These are phyloP conservation scores for Thymallus thymallus DNA, from an alignment of 2,113 vertebrate genomes.

Conservation along the genomic window DNA sequence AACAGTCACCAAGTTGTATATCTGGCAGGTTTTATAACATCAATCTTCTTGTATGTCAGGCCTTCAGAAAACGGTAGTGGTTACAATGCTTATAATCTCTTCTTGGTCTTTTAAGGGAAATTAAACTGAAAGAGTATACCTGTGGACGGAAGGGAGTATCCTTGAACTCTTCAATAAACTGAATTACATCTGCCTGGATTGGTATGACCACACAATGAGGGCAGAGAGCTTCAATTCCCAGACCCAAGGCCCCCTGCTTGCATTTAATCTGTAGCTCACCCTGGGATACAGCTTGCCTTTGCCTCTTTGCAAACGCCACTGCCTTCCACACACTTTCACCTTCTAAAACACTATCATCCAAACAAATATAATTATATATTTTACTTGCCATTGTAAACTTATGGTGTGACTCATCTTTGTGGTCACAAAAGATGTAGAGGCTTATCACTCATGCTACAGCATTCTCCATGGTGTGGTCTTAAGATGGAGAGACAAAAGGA, in stretches of 20 bases:
- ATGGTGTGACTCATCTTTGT: not conserved
- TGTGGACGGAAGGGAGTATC: not conserved
- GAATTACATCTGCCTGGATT: too few relatives aligned
- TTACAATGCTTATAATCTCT: not conserved
- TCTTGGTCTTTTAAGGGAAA: not conserved
- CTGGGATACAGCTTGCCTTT: not conserved
- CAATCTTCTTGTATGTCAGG: not conserved
- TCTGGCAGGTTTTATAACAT: too few relatives aligned
- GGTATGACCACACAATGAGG: slow-evolving; percentile 7
- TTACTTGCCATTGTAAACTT: not conserved
- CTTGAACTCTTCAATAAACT: not conserved
- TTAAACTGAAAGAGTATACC: not conserved
- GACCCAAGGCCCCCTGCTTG: slow-evolving; percentile 7
- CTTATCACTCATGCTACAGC: not conserved
- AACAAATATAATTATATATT: not conserved
- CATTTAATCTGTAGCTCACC: slow-evolving; percentile 14
- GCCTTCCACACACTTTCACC: not conserved
- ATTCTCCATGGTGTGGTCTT: not conserved
- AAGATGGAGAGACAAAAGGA: too few relatives aligned
- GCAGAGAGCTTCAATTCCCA: not conserved
- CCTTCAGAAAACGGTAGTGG: not conserved
- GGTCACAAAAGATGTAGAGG: not conserved
- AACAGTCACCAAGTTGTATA: too few relatives aligned
- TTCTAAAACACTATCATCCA: not conserved
- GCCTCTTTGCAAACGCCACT: not conserved